phyloP scores from a whole-genome alignment of 2,888 invertebrate species.

The Platynereis dumerilii region DNA sequence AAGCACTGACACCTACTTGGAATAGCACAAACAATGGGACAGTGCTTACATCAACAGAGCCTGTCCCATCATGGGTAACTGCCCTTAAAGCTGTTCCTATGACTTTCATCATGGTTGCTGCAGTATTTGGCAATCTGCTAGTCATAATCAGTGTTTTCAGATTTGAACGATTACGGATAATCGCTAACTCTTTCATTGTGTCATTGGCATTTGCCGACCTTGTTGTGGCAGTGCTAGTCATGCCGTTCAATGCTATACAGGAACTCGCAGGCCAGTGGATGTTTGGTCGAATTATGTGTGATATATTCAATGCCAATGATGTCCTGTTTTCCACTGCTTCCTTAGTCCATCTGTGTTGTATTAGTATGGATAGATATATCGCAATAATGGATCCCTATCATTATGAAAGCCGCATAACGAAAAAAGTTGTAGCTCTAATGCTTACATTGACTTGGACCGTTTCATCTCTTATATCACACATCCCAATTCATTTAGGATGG shows the following conservation, averaged over 20 bases:
- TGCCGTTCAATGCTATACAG: constrained; percentile 62
- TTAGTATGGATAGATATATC: constrained; percentile 81
- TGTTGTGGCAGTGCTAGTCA: constrained; percentile 75
- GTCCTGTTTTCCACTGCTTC: constrained; percentile 88
- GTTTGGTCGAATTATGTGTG: constrained; percentile 88
- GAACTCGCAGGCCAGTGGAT: constrained; percentile 76
- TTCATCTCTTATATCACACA: constrained; percentile 89
- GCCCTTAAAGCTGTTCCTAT: constrained; percentile 68
- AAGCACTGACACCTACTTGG: too few relatives aligned
- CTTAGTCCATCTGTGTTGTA: constrained; percentile 91
- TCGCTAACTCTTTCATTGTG: constrained; percentile 95
- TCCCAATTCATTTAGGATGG: constrained; percentile 94
- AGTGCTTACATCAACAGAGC: too few relatives aligned
- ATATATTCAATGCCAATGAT: constrained; percentile 92
- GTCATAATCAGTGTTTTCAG: constrained; percentile 90
- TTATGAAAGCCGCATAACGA: constrained; percentile 93
- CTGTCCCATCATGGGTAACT: too few relatives aligned
- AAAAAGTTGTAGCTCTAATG: constrained; percentile 71
- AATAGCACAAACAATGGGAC: too few relatives aligned
- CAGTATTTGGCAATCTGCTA: constrained; percentile 82
- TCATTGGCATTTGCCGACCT: constrained; percentile 93
- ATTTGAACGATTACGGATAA: constrained; percentile 78
- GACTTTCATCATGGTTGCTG: constrained; percentile 76
- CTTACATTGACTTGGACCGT: constrained; percentile 82
- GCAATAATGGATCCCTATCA: constrained; percentile 88